Base-by-base conservation (phyloP, 2,797 vertebrate genomes). In the Rhabdomys pumilio region DNA sequence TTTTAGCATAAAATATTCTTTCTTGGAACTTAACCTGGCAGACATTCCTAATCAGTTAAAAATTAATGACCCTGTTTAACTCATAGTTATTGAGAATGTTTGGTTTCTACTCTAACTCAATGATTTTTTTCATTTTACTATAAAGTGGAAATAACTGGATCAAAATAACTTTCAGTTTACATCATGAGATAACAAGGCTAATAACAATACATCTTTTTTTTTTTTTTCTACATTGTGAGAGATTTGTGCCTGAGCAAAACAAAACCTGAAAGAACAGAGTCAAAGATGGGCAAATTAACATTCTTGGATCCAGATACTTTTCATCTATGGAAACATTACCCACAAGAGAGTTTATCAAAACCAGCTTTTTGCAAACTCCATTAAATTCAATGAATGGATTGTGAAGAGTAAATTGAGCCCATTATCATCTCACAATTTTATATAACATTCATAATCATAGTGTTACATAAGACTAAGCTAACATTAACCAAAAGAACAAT, bases 401-500 rank as follows among this genome's bases (percentile, higher is more conserved):
- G 67, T 96, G 84, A 97, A 96, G 47, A 69, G 86, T 94, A 96
- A 97, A 98, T 94, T 93, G 82, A 72, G 61, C 84, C 84, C 85
- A 96, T 97, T 97, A 94, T 92, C 95, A 96, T 92, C 88, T 94
- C 95, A 86, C 59, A 96, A 91, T 90, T 94, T 98, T 97, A 98
- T 95, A 76, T 96, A 98, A 98, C 95, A 96, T 97, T 94, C 89
- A 93, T 96, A 97, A 96, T 96, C 97, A 97, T 44, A 94, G 55
- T 17, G 13, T 97, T 98, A 96, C 79, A 94, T 97, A 97, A 98
- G 63, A 95, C 34, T n/a, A 12, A 93, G 77, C 94, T 87, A 93
- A 75, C 65, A 82, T 73, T 80, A 96, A 97, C 93, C 97, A 97
- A 97, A 96, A 90, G 82, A 97, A 90, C 91, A 83, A 92, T 98